Percentiles rank a stretch among this genome's conserved stretches.
Evolutionary conservation across 2,888 invertebrate species (phyloP).

Genomic region (Aporophyla lueneburgensis): DNA sequence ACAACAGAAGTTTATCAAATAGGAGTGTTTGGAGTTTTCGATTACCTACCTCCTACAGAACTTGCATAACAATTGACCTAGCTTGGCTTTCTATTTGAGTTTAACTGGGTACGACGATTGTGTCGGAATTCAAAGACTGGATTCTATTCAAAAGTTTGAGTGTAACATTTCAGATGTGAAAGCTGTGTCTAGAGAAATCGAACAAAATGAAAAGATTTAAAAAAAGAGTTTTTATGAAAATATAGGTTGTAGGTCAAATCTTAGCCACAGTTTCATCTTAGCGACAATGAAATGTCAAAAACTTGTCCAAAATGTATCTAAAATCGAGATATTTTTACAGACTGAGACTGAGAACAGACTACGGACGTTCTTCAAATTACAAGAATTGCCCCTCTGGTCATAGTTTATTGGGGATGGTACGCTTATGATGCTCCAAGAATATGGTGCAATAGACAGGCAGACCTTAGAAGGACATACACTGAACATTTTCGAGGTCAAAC

Average conservation of each 20-base stretch:
- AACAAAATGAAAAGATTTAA: background rate
- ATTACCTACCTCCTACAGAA: background rate
- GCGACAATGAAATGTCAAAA: too few relatives aligned
- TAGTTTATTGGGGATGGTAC: too few relatives aligned
- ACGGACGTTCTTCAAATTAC: too few relatives aligned
- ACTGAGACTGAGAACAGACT: too few relatives aligned
- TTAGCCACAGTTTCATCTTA: too few relatives aligned
- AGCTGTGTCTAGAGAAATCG: background rate
- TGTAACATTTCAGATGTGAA: conserved; percentile 26
- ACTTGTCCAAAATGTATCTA: too few relatives aligned
- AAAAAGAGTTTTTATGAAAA: background rate
- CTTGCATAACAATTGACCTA: conserved; percentile 37
- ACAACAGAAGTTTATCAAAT: conserved; percentile 10
- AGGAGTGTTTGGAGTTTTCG: conserved; percentile 18
- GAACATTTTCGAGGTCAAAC: background rate
- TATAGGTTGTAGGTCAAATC: too few relatives aligned
- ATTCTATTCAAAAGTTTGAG: conserved; percentile 36
- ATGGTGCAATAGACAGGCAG: background rate
- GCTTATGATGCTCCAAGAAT: background rate
- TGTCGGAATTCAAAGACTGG: conserved; percentile 27
- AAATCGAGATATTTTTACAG: too few relatives aligned
- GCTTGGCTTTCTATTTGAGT: conserved; percentile 15
- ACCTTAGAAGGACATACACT: background rate
- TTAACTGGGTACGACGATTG: conserved; percentile 35
- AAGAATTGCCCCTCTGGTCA: too few relatives aligned